Base-by-base conservation (phyloP, 2,888 invertebrate species). In the Pheosia tremula region DNA sequence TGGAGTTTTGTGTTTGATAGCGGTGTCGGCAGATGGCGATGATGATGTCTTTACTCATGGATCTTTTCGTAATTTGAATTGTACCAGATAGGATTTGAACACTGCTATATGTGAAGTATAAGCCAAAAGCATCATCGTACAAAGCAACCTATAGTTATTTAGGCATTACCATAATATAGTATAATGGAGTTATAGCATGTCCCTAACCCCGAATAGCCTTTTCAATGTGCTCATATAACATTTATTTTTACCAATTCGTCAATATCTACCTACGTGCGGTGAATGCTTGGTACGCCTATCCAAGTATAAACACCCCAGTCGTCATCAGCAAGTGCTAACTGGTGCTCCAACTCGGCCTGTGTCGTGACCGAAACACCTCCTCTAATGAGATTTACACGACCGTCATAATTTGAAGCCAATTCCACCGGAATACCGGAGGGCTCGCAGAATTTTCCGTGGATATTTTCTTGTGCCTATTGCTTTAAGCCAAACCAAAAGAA, bases 331-430 rank as follows among this genome's bases (percentile, higher is more conserved):
- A 39, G 61, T 49, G 64, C 64, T 67, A 71, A 69, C 56, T 65
- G 54, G 60, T 45, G 24, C 9, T 11, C 56, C 10, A 45, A 5
- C 59, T 52, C 61, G 57, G 57, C 61, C 53, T 24, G 52, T 59
- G 49, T 64, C 73, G 73, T 72, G 73, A 71, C 74, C 62, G 63
- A 61, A 58, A 58, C 57, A 39, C 50, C 58, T 50, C 24, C 53
- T 57, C 58, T 66, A 69, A 69, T 66, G 59, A 66, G 62, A 64
- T 70, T 74, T 70, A 67, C 72, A 64, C 37, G 49, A 52, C 4
- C n/a, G 45, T 62, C 57, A 67, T 72, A 72, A 74, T 74, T 74
- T 57, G 52, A 10, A 13, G 50, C 53, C 65, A 50, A 57, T 56
- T 57, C 45, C 13, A 41, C 47, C 56, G 60, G 39, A 52, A 55